These are phyloP conservation scores for Merops nubicus DNA, from an alignment of 2,113 vertebrate genomes.

Conservation along the genomic window DNA sequence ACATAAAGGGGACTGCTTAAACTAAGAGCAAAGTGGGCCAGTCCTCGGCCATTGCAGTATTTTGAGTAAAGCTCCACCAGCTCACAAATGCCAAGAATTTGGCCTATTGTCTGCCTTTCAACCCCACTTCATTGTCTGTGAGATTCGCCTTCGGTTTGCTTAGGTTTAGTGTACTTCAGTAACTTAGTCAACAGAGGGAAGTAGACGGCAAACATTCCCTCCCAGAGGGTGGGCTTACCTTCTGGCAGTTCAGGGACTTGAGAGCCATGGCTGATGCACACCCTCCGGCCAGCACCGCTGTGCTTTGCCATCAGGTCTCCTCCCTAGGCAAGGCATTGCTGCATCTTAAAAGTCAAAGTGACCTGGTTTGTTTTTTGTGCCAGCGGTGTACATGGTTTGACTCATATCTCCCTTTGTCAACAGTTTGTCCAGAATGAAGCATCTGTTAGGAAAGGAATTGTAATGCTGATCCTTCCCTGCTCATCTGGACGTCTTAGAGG, in stretches of 20 bases:
- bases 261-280: neutral
- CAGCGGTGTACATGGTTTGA: neutral
- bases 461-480: neutral
- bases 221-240: neutral
- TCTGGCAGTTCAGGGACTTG: neutral
- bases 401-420: neutral
- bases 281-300: neutral
- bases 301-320: neutral
- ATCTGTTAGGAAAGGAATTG: neutral
- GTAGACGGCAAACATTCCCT: conserved; percentile 34
- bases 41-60: neutral
- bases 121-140: neutral
- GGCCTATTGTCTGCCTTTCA: neutral
- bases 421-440: neutral
- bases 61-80: neutral
- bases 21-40: neutral
- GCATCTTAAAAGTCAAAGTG: neutral
- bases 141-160: neutral
- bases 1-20: neutral
- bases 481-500: neutral
- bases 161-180: neutral
- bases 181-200: conserved; percentile 54
- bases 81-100: neutral
- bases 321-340: neutral
- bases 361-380: neutral